Base-by-base conservation (phyloP, 1,140 invertebrate species). In the Drosophila simulans region DNA sequence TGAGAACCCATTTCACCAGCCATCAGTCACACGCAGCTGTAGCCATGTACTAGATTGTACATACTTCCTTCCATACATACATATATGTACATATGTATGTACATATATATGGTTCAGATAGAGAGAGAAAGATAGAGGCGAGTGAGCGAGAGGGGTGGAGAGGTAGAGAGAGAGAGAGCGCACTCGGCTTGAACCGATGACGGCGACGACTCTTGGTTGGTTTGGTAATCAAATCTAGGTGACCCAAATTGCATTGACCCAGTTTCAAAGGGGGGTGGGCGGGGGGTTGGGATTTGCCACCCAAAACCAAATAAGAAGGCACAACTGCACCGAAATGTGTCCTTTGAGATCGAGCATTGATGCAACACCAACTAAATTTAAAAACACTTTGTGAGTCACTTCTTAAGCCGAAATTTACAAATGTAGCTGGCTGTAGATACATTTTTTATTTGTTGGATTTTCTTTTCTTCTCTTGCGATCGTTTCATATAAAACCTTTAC, bases 211-310 rank as follows among this genome's bases (percentile, higher is more conserved):
- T 75, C 68, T 75, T 76, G 72, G 54, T 73, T 60, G 56, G 75
- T 77, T 77, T 77, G 64, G 64, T 77, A 77, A 77, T 77, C 56
- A 77, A 77, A 77, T 77, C 75, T 77, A 77, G 75, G 75, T 77
- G 75, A 77, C 75, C 75, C 53, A 77, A 77, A 77, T 77, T 77
- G 56, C 73, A 70, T 17, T 77, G 73, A 77, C 75, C 75, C 17
- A 77, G 64, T 77, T 77, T 70, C 13, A 1, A 56, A 25, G 46
- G 20, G 56, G 62, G 72, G 46, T n/a, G 56, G 62, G 72, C 31
- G 12, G 35, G 54, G 5, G 43, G 31, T 46, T 20, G 43, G 62
- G 27, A 40, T 12, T 54, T 31, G 40, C 60, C 49, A 53, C 15
- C 52, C 42, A 25, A 55, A 20, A 27, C 37, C 48, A 49, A 31